Conservation (phyloP, 2,113 vertebrate genomes). For the Setophaga coronata region DNA sequence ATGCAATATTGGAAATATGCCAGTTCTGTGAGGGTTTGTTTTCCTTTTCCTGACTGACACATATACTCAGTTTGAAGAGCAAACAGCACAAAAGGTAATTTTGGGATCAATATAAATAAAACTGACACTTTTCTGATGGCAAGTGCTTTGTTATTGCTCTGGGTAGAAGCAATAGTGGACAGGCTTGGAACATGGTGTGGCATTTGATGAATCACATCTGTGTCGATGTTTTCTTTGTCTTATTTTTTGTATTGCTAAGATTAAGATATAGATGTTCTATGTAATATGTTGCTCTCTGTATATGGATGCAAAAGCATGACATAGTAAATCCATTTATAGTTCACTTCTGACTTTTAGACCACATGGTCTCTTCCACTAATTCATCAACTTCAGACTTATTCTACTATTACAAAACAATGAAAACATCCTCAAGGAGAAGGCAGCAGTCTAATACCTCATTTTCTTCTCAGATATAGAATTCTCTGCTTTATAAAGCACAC, state of each 20-base stretch:
- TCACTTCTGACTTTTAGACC: neutral
- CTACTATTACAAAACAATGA: neutral
- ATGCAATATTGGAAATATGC: neutral
- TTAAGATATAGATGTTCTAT: neutral
- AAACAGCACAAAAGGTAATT: conserved; percentile 17
- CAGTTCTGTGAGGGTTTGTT: neutral
- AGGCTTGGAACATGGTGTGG: neutral
- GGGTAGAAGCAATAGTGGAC: neutral
- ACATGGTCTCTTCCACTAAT: neutral
- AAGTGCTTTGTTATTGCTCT: neutral
- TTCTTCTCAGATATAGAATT: neutral
- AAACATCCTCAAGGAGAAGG: neutral
- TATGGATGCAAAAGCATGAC: neutral
- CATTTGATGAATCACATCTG: neutral
- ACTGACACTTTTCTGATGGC: neutral
- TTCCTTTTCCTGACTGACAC: neutral
- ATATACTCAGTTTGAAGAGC: neutral
- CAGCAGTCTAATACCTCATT: neutral
- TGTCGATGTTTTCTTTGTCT: neutral
- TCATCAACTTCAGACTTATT: neutral
- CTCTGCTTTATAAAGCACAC: neutral
- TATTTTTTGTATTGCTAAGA: neutral
- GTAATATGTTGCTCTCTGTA: neutral
- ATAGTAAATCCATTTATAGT: neutral
- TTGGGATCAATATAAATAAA: conserved; percentile 26